These are phyloP conservation scores for Oryctes rhinoceros DNA, from an alignment of 1,140 invertebrate species.

Conservation along the genomic window DNA sequence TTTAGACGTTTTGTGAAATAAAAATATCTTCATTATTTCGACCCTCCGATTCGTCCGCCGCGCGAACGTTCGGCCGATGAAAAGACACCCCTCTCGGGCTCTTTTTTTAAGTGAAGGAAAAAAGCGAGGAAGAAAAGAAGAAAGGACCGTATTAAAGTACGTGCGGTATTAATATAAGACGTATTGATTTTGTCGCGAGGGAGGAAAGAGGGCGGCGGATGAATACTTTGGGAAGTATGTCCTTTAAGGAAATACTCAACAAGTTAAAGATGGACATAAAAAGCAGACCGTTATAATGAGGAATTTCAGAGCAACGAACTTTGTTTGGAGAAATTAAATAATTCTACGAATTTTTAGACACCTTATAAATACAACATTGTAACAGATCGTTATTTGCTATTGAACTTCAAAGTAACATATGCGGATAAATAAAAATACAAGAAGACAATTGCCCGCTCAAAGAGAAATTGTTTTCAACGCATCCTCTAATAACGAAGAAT, in stretches of 20 bases:
- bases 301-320: too few species aligned
- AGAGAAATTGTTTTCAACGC: too few species aligned
- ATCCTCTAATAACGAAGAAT: too few species aligned
- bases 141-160: constrained; percentile 6
- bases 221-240: constrained; percentile 22
- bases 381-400: too few species aligned
- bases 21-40: constrained; percentile 46
- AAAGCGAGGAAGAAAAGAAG: neutral
- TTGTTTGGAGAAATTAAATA: too few species aligned
- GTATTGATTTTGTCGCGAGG: constrained; percentile 3
- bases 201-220: too few species aligned
- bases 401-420: too few species aligned
- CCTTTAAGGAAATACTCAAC: too few species aligned
- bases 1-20: constrained; percentile 45
- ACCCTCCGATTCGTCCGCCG: neutral
- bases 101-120: constrained; percentile 13
- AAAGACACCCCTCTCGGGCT: constrained; percentile 24
- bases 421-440: too few species aligned
- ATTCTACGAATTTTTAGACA: too few species aligned
- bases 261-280: neutral
- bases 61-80: constrained; percentile 7
- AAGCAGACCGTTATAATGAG: neutral
- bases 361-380: too few species aligned
- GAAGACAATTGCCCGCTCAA: too few species aligned
- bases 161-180: constrained; percentile 27